Conservation (phyloP, 2,113 vertebrate species). For the Chloroceryle aenea region DNA sequence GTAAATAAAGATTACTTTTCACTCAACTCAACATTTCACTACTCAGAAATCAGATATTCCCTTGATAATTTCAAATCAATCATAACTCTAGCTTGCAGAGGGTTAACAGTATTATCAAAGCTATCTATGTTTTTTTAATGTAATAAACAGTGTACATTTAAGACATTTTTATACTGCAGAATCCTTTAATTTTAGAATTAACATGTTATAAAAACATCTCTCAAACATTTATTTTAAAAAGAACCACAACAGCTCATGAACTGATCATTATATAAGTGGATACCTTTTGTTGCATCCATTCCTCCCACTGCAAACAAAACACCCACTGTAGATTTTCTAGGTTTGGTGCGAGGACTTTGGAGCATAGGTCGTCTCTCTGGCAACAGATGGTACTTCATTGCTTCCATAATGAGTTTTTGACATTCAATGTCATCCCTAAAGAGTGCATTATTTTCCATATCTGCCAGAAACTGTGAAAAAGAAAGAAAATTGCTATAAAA, state of each 20-base stretch:
- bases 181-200: not conserved
- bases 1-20: not conserved
- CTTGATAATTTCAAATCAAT: not conserved
- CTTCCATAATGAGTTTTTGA: conserved; percentile 97
- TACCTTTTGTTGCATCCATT: conserved; percentile 97
- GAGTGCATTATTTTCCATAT: conserved; percentile 91
- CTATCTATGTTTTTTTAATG: not conserved
- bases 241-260: not conserved
- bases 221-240: not conserved
- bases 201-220: not conserved
- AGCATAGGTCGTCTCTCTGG: conserved; percentile 92
- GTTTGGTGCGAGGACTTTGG: conserved; percentile 94
- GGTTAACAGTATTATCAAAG: not conserved
- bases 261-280: not conserved
- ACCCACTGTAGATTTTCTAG: conserved; percentile 96
- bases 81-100: not conserved
- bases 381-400: conserved; percentile 98
- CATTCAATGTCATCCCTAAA: conserved; percentile 95
- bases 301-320: conserved; percentile 95
- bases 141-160: not conserved
- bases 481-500: conserved; percentile 14
- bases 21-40: not conserved
- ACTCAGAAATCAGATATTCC: not conserved
- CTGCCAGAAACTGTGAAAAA: conserved; percentile 89
- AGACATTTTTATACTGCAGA: not conserved